phyloP scores from a whole-genome alignment of 2,888 invertebrate genomes.

The Drosophila kuntzei region DNA sequence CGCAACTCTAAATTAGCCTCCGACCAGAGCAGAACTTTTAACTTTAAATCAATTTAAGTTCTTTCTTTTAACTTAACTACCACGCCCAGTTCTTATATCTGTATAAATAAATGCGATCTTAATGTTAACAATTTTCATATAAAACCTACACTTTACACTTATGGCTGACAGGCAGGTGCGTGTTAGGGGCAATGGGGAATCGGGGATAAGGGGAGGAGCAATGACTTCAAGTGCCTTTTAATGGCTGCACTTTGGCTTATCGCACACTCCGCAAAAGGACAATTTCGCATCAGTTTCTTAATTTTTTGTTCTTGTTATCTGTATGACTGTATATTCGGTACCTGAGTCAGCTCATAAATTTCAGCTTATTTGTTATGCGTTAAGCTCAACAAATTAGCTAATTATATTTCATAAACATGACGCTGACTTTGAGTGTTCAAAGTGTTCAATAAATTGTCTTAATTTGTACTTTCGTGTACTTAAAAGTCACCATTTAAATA shows the following conservation, averaged over 20 bases:
- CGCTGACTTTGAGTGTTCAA: constrained; percentile 19
- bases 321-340: constrained; percentile 29
- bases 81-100: constrained; percentile 52
- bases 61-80: constrained; percentile 6
- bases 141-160: constrained; percentile 6
- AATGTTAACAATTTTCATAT: constrained; percentile 3
- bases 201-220: background rate
- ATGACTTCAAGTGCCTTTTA: constrained; percentile 59
- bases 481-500: constrained; percentile 22
- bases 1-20: constrained; percentile 26
- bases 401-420: constrained; percentile 46
- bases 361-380: constrained; percentile 41
- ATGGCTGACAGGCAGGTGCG: constrained; percentile 7
- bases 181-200: background rate
- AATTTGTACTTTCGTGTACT: constrained; percentile 43
- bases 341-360: constrained; percentile 55
- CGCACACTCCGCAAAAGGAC: constrained; percentile 60
- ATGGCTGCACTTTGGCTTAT: constrained; percentile 51
- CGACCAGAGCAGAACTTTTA: constrained; percentile 16
- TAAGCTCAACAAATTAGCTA: constrained; percentile 47
- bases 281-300: constrained; percentile 27
- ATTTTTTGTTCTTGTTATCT: constrained; percentile 45
- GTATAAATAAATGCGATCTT: constrained; percentile 9
- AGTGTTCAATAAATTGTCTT: constrained; percentile 52
- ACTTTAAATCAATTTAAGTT: constrained; percentile 74